Evolutionary conservation across 1,140 invertebrate genomes (phyloP).

Genomic region (Lasioglossum albipes): DNA sequence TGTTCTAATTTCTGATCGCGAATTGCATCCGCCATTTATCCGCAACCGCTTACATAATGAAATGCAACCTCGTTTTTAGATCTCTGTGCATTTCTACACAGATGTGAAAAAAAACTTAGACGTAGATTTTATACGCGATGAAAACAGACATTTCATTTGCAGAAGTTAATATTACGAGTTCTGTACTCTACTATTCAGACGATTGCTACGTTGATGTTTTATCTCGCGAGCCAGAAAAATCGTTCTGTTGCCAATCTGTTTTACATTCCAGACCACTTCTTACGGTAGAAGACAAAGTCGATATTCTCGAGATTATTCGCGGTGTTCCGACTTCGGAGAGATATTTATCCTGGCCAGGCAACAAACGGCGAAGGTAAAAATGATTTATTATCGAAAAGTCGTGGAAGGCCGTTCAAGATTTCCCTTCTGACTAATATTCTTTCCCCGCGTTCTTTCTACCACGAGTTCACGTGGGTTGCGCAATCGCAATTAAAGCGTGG

Average conservation of each 20-base stretch:
- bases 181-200: too few species aligned
- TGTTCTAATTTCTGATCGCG: too few species aligned
- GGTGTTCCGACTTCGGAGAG: not conserved
- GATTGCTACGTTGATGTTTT: too few species aligned
- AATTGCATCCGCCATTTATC: too few species aligned
- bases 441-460: not conserved
- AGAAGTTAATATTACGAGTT: too few species aligned
- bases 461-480: not conserved
- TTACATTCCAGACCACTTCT: not conserved
- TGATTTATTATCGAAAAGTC: conserved; percentile 40
- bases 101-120: too few species aligned
- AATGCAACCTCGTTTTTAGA: too few species aligned
- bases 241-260: not conserved
- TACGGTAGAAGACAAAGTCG: not conserved
- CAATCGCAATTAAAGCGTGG: conserved; percentile 21
- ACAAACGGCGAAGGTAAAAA: not conserved
- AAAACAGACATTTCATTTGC: too few species aligned
- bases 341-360: not conserved
- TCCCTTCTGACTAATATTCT: not conserved
- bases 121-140: too few species aligned
- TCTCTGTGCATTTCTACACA: too few species aligned
- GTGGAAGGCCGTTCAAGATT: conserved; percentile 10
- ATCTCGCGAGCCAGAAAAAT: not conserved
- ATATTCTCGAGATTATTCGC: not conserved
- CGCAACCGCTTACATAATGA: too few species aligned